These are phyloP conservation scores for Denticeps clupeoides DNA, from an alignment of 2,797 vertebrate genomes.

Conservation along the genomic window DNA sequence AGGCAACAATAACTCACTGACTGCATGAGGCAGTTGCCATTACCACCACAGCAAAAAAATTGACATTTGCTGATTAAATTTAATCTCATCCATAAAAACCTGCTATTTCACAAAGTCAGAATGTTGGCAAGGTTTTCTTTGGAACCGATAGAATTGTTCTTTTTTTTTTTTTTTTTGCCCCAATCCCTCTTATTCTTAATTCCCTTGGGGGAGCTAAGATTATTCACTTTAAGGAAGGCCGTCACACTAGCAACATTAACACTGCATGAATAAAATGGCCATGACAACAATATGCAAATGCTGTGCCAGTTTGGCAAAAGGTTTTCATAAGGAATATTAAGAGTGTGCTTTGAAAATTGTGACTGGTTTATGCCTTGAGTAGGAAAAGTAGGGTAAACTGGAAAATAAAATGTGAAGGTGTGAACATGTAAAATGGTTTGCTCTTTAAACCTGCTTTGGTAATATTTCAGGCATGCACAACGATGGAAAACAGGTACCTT, in stretches of 20 bases:
- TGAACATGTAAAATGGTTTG: too few species aligned
- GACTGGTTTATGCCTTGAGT: too few species aligned
- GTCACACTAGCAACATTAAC: conserved; percentile 12
- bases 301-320: conserved; percentile 2
- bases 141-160: too few species aligned
- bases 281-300: conserved; percentile 17
- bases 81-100: conserved; percentile 23
- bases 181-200: too few species aligned
- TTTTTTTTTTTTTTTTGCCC: not conserved
- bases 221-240: too few species aligned
- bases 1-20: conserved; percentile 16
- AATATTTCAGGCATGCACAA: too few species aligned
- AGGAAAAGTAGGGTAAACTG: too few species aligned
- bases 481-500: conserved; percentile 24
- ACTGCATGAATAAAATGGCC: conserved; percentile 10
- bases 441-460: too few species aligned
- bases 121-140: too few species aligned
- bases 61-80: conserved; percentile 22
- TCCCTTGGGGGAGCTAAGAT: too few species aligned
- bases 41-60: conserved; percentile 5
- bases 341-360: conserved; percentile 16
- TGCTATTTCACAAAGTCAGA: not conserved
- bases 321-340: conserved; percentile 8
- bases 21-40: conserved; percentile 15
- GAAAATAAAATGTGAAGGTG: too few species aligned